Evolutionary conservation across 2,113 vertebrate species (phyloP), one percentile per base, ranked within the genome.

Genomic region (Pipra filicauda): DNA sequence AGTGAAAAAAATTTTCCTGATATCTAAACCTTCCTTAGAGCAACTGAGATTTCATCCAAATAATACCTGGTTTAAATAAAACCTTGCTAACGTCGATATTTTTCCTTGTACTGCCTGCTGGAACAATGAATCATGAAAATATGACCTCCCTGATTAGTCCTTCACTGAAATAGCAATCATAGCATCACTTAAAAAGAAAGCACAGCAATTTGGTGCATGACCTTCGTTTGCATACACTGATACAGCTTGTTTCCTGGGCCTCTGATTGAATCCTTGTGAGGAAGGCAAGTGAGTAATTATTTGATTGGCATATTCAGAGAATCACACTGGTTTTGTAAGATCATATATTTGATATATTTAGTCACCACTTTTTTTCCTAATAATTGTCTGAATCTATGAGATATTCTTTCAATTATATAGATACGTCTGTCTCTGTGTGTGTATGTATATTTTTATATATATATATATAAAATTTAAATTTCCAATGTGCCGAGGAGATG

Each of bases 61-160:
- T 30, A 44, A 41, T 37, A 88, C 67, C 86, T 91, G 81, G 57
- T 72, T 89, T 83, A 76, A 91, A 89, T 89, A 70, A 76, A 71
- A 89, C 54, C 27, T 61, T 91, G 39, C 39, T 51, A 76, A n/a
- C 41, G 43, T 57, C 48, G 26, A 73, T 85, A 55, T 62, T 88
- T 88, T 86, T 33, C 39, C 66, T 97, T 96, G 73, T 77, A 70
- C 61, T 70, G 73, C 59, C 85, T 86, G 59, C 84, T 86, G 58
- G 87, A 96, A 95, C 87, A 97, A 96, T 87, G 55, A 96, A 62
- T 87, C 54, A 51, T 6, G 20, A 94, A 98, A 96, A 89, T 11
- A 93, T 61, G 58, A 64, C 20, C 35, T 92, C 71, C 76, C 62
- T 87, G 57, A 85, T 54, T 49, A 72, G 22, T 77, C 58, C 43